Conservation (phyloP, 1,140 invertebrate species). For the Hylaeus volcanicus region DNA sequence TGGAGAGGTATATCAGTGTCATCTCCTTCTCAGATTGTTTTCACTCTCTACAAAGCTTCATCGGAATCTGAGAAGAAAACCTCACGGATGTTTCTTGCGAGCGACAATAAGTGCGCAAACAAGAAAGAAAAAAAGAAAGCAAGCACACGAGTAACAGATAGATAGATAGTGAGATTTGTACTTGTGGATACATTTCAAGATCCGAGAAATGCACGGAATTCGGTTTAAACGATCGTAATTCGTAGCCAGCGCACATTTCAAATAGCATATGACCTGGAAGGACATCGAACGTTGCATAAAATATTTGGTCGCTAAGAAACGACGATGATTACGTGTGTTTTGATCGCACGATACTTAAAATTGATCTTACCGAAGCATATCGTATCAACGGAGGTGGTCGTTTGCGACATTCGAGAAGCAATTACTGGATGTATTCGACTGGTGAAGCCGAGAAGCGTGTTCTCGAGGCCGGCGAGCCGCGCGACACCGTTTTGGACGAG, state of each 20-base stretch:
- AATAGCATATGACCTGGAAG: conserved; percentile 88
- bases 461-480: conserved; percentile 90
- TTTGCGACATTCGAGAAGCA: conserved; percentile 79
- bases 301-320: background rate
- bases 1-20: too few species aligned
- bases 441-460: conserved; percentile 89
- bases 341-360: background rate
- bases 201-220: conserved; percentile 87
- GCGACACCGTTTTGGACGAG: conserved; percentile 95
- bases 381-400: conserved; percentile 84
- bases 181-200: conserved; percentile 88
- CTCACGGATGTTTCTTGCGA: background rate
- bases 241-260: conserved; percentile 94
- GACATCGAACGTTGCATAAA: conserved; percentile 15
- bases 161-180: conserved; percentile 68
- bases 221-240: conserved; percentile 87
- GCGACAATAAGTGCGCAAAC: background rate
- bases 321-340: background rate
- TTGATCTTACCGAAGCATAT: conserved; percentile 86
- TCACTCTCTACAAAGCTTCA: too few species aligned
- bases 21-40: too few species aligned
- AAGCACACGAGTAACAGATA: background rate
- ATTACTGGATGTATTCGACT: conserved; percentile 84
- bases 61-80: too few species aligned
- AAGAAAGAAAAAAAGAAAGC: background rate